A percentile compares a stretch with the other conserved stretches of the same genome.
Conservation (phyloP, 2,113 vertebrate genomes). For the Geococcyx californianus region DNA sequence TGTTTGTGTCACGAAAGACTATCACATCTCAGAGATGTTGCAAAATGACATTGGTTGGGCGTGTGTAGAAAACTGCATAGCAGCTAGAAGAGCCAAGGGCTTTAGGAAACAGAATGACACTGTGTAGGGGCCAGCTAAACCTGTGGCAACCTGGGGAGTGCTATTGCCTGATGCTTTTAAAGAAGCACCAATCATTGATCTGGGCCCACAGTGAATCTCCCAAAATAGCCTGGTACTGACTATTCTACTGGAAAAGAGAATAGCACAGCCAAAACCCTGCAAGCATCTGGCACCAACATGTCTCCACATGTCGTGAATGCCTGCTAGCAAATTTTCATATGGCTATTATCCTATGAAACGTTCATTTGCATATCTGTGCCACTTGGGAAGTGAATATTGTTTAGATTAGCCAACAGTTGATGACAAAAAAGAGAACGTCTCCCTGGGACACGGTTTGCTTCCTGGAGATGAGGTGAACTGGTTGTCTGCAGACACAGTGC, state of each 20-base stretch:
- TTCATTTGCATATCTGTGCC: constrained; percentile 53
- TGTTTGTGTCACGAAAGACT: not conserved
- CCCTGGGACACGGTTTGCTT: constrained; percentile 22
- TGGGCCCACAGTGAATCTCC: not conserved
- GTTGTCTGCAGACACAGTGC: not conserved
- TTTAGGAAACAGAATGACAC: not conserved
- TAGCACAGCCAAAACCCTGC: constrained; percentile 42
- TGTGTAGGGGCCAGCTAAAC: not conserved
- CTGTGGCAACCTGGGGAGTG: not conserved
- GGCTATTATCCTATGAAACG: constrained; percentile 44
- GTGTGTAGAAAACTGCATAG: not conserved
- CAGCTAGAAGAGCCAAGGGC: not conserved
- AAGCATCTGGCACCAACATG: constrained; percentile 46
- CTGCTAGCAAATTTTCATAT: constrained; percentile 53
- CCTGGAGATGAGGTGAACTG: not conserved
- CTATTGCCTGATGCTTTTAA: not conserved
- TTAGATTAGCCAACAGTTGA: constrained; percentile 33
- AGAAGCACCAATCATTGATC: not conserved
- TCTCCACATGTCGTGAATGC: constrained; percentile 13
- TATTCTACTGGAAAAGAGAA: constrained; percentile 40
- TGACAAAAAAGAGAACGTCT: not conserved
- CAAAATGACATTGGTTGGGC: not conserved
- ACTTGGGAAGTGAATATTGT: constrained; percentile 37
- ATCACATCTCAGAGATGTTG: not conserved
- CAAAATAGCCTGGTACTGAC: constrained; percentile 47